These are phyloP conservation scores for Nesidiocoris tenuis DNA, from an alignment of 2,888 invertebrate species.

Conservation along the genomic window DNA sequence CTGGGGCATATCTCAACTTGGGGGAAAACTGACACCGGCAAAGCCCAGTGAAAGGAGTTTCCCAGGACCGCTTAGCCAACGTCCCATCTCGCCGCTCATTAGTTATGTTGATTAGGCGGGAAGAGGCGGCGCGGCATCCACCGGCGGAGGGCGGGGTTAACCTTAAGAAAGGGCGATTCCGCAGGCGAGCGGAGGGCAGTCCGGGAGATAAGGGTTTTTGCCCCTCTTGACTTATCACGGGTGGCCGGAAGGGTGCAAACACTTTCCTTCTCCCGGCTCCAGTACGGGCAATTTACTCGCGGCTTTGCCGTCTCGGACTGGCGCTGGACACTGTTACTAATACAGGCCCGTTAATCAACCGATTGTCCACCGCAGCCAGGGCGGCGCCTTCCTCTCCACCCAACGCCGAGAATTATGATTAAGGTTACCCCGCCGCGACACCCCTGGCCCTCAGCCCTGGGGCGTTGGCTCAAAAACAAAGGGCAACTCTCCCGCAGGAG, in stretches of 20 bases:
- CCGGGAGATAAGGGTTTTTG: constrained; percentile 45
- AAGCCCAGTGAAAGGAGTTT: background rate
- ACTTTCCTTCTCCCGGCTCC: constrained; percentile 6
- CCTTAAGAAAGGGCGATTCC: constrained; percentile 18
- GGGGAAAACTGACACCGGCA: background rate
- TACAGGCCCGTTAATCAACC: constrained; percentile 51
- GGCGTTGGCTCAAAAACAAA: constrained; percentile 43
- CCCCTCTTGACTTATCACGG: constrained; percentile 48
- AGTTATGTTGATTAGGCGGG: constrained; percentile 48
- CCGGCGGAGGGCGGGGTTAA: constrained; percentile 20
- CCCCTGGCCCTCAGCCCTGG: background rate
- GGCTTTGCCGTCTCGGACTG: constrained; percentile 19
- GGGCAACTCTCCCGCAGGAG: constrained; percentile 1
- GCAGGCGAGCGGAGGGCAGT: constrained; percentile 23
- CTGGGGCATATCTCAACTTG: background rate
- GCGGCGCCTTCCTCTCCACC: constrained; percentile 12
- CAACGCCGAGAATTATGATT: constrained; percentile 46
- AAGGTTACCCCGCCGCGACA: constrained; percentile 28
- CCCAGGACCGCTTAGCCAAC: too few species aligned
- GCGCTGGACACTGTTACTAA: constrained; percentile 50
- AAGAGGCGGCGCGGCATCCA: constrained; percentile 28
- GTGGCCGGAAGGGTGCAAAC: constrained; percentile 39
- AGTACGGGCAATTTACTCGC: constrained; percentile 49
- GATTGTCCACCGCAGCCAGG: constrained; percentile 49
- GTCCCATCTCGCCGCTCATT: constrained; percentile 38